Base-by-base conservation (phyloP, 2,888 invertebrate species). In the Heliconius cydno region DNA sequence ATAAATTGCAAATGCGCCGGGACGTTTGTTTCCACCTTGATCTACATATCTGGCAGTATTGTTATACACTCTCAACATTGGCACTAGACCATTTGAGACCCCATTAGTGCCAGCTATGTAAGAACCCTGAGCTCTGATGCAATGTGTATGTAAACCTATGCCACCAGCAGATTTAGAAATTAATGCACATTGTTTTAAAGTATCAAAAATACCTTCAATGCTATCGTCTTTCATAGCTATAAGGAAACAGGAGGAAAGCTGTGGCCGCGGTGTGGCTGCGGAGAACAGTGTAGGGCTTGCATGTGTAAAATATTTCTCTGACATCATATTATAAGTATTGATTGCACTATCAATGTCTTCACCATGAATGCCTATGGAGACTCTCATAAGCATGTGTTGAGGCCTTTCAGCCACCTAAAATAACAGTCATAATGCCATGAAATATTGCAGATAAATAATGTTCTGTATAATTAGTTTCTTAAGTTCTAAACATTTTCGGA, bases 301-400 rank as follows among this genome's bases (percentile, higher is more conserved):
- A 93, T 99, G 99, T 0, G 99, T 99, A 89, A 99, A 99, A 95
- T 98, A 99, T 86, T 97, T 96, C 89, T 99, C 98, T 0, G 99
- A 99, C 85, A 99, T 93, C 81, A 98, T 95, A 90, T 99, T 98
- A 92, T 99, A 99, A 0, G 99, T 99, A 94, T 98, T 98, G 84
- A 99, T 98, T 22, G 97, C 99, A 22, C 97, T 96, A 83, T 98
- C 98, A 81, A 99, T 97, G 88, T 99, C 98, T 84, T 98, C 97
- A 1, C 97, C 98, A 90, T 99, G 99, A 86, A 99, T 99, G 22
- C 99, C 99, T 82, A 99, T 97, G 5, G 99, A 95, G 1, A 99
- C 99, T 86, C 99, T 95, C 99, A 99, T 99, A 80, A 99, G 93
- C 99, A 99, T 98, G 87, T 99, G 99, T 88, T 99, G 99, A 0